Evolutionary conservation across 2,888 invertebrate genomes (phyloP).

Genomic region (Ormyrus pomaceus): DNA sequence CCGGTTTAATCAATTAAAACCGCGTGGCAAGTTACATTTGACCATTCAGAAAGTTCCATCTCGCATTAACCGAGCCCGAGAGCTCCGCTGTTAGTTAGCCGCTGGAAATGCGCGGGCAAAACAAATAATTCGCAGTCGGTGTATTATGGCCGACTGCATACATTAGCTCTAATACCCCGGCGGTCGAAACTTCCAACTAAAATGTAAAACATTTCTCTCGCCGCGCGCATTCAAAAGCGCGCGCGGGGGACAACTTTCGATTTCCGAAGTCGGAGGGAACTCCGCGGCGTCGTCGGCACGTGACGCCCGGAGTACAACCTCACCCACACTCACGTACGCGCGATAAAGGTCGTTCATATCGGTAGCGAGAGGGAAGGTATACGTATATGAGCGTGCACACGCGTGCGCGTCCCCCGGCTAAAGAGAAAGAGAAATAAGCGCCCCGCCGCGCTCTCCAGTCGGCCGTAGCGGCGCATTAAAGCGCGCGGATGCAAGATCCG

Average conservation of each 20-base stretch:
- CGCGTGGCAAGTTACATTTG: too few relatives aligned
- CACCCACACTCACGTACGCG: background rate
- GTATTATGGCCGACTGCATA: background rate
- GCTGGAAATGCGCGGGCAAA: too few relatives aligned
- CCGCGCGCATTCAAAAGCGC: background rate
- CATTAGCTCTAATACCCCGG: constrained; percentile 4
- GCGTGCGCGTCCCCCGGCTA: too few relatives aligned
- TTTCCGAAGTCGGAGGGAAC: constrained; percentile 39
- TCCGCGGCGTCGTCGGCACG: constrained; percentile 16
- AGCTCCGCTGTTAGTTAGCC: too few relatives aligned
- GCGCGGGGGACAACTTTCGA: constrained; percentile 40
- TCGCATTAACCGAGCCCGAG: too few relatives aligned
- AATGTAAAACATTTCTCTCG: constrained; percentile 33
- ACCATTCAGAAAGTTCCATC: too few relatives aligned
- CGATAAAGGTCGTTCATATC: constrained; percentile 13
- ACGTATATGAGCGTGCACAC: background rate
- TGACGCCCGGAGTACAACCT: background rate
- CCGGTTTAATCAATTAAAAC: too few relatives aligned
- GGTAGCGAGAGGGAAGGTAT: background rate
- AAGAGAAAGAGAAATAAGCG: too few relatives aligned
- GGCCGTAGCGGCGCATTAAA: too few relatives aligned
- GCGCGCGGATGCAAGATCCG: too few relatives aligned
- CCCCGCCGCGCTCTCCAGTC: too few relatives aligned
- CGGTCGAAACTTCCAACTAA: constrained; percentile 32
- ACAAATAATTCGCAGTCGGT: too few relatives aligned